These are phyloP conservation scores for Drymodes brunneopygia DNA, from an alignment of 2,113 vertebrate species.

Conservation along the genomic window DNA sequence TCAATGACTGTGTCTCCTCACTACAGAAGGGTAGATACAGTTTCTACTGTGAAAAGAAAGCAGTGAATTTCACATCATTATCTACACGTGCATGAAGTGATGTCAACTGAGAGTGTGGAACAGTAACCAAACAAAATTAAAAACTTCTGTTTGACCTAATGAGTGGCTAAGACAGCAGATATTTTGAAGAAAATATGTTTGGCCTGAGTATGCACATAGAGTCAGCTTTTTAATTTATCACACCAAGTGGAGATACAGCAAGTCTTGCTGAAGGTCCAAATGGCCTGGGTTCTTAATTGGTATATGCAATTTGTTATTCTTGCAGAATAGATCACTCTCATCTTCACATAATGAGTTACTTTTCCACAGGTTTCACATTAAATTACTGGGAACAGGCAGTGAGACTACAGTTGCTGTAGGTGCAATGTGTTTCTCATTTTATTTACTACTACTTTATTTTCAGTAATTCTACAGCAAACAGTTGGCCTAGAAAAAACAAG, in stretches of 20 bases:
- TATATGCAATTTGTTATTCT: constrained; percentile 35
- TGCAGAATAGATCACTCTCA: neutral
- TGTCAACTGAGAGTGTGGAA: neutral
- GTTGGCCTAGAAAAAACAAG: neutral
- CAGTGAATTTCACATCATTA: neutral
- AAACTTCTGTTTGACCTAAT: neutral
- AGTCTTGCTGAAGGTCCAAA: constrained; percentile 37
- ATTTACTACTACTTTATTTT: neutral
- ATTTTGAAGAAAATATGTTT: constrained; percentile 19
- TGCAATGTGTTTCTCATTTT: neutral
- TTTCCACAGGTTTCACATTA: neutral
- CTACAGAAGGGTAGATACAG: neutral
- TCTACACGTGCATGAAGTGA: neutral
- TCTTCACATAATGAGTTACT: neutral
- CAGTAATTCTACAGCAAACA: neutral
- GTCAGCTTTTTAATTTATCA: constrained; percentile 27
- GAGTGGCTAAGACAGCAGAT: neutral
- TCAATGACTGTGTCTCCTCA: neutral
- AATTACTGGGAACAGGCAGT: neutral
- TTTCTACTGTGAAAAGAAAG: neutral
- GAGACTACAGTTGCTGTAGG: neutral
- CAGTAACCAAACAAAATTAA: neutral
- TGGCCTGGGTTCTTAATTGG: constrained; percentile 47
- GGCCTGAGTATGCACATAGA: neutral
- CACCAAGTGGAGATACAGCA: neutral